These are phyloP conservation scores for Aegotheles bennettii DNA, from an alignment of 2,113 vertebrate genomes.

Conservation along the genomic window DNA sequence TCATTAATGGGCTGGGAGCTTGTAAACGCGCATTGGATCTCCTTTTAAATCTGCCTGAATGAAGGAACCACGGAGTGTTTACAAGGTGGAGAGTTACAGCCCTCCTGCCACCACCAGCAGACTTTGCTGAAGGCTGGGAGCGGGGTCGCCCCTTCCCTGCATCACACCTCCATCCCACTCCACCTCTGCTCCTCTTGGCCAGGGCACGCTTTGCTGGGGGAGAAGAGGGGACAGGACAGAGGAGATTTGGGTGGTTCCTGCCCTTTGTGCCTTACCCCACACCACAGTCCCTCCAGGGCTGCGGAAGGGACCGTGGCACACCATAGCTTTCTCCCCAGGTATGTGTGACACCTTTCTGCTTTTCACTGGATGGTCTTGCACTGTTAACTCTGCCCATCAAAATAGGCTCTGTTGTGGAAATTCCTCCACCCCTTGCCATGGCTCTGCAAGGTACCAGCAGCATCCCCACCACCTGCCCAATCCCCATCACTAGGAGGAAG, in stretches of 20 bases:
- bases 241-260: background rate
- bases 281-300: background rate
- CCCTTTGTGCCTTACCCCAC: background rate
- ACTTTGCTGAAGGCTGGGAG: background rate
- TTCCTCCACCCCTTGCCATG: background rate
- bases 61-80: background rate
- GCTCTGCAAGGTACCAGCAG: background rate
- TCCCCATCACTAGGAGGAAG: background rate
- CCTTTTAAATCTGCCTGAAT: background rate
- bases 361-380: background rate
- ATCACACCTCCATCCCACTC: accelerated
- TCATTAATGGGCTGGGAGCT: conserved; percentile 49
- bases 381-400: background rate
- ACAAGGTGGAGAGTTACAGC: background rate
- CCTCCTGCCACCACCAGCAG: background rate
- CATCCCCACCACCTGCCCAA: background rate
- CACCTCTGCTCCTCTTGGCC: background rate
- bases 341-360: background rate
- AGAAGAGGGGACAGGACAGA: accelerated
- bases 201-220: background rate
- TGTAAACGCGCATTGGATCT: conserved; percentile 53
- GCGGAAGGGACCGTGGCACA: background rate
- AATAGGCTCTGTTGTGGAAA: background rate
- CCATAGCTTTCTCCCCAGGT: background rate
- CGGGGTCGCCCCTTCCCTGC: background rate